Base-by-base conservation (phyloP, 2,888 invertebrate species). In the Heteropelma amictum region DNA sequence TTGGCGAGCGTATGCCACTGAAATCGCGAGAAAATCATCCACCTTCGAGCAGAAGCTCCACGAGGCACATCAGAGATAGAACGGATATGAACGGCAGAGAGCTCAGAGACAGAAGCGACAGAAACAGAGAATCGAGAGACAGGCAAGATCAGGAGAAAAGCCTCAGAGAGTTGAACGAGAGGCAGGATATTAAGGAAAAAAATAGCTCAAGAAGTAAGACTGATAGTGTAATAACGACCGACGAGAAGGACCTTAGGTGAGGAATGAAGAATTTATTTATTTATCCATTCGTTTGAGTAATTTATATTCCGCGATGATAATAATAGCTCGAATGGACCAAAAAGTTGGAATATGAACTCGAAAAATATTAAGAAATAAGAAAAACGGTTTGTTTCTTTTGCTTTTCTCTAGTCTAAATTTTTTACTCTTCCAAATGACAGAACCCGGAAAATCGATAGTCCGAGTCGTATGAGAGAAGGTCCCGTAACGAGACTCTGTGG, bases 1-100 rank as follows among this genome's bases (percentile, higher is more conserved):
- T 86, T 0, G 79, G 82, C 45, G 86, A 86, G n/a, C 81, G 86
- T 28, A 87, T 87, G 84, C 86, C 88, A 2, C 77, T 89, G 28
- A 82, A 84, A 63, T 89, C 89, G 3, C 84, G 88, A 12, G 89
- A 89, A 75, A 89, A 88, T 81, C 89, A 88, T 80, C 85, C 87
- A n/a, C 83, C 86, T 4, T 72, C 76, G 7, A 85, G 83, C 61
- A 87, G 85, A 80, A 81, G 77, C 30, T 80, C 87, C 2, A 79
- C 83, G 0, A 83, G 87, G 72, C 88, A 87, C 60, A 82, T 86
- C 63, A 82, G 86, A 23, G 85, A 86, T n/a, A 81, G 85, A 51
- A 54, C 82, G 0, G 85, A 86, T 21, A 80, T 83, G 53, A 80
- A 75, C 26, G 80, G 76, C 56, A 80, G 86, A 17, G 84, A 86